These are phyloP conservation scores for Acanthisitta chloris DNA, from an alignment of 2,113 vertebrate species.

Conservation along the genomic window DNA sequence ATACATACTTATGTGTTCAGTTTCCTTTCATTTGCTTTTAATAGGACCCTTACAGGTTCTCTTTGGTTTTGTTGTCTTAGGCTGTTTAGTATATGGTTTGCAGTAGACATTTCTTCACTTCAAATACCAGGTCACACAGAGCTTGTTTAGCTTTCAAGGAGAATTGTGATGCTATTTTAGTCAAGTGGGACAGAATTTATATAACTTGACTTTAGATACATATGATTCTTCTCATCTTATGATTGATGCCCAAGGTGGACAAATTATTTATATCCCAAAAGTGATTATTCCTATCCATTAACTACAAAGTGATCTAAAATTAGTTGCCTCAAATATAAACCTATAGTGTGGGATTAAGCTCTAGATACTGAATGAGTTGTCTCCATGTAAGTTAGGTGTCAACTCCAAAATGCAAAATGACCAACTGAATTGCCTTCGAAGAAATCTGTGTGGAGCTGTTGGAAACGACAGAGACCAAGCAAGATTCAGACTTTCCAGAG, in stretches of 20 bases:
- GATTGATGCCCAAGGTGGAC: background rate
- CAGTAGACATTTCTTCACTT: background rate
- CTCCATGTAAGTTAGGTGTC: background rate
- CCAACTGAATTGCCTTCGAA: background rate
- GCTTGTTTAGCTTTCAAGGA: background rate
- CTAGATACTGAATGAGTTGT: background rate
- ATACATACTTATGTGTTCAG: rapidly evolving
- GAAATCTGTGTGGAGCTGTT: background rate
- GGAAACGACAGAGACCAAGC: background rate
- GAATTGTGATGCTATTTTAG: background rate
- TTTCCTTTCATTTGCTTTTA: background rate
- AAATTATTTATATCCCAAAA: background rate
- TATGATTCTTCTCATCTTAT: background rate
- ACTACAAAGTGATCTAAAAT: background rate
- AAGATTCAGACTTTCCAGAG: background rate
- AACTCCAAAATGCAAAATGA: background rate
- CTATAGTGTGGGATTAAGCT: background rate
- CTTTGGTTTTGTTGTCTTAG: background rate
- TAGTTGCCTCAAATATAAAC: background rate
- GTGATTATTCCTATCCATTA: background rate
- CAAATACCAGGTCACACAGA: background rate
- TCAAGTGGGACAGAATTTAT: background rate
- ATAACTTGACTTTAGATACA: background rate
- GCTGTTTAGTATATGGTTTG: background rate
- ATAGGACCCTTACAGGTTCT: background rate